Conservation (phyloP, 1,140 invertebrate genomes). For the Bombus cullumanus region DNA sequence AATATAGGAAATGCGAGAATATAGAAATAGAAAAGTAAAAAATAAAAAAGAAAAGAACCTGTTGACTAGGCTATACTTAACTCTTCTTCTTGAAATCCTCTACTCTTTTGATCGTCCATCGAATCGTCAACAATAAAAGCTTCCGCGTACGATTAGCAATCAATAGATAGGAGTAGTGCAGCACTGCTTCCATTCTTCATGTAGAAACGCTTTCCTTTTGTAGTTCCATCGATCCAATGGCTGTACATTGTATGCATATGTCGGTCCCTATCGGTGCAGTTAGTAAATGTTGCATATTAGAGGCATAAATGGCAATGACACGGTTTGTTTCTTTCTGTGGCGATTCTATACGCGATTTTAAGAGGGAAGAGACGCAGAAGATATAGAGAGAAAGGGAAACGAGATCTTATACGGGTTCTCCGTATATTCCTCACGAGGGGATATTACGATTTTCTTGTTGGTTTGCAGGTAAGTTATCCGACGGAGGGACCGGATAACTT, state of each 20-base stretch:
- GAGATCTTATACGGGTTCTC: neutral
- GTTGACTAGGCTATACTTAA: neutral
- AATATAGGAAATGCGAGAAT: neutral
- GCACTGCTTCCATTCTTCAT: neutral
- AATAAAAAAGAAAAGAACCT: neutral
- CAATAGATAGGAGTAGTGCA: neutral
- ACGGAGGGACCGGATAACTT: neutral
- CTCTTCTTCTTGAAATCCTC: neutral
- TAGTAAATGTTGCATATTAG: constrained; percentile 10
- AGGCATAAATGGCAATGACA: constrained; percentile 12
- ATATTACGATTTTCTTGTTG: constrained; percentile 5
- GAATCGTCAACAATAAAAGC: neutral
- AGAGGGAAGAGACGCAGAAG: neutral
- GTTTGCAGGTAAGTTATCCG: neutral
- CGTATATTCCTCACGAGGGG: neutral
- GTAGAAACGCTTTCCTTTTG: neutral
- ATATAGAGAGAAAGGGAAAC: neutral
- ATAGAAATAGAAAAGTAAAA: neutral
- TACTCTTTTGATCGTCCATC: neutral
- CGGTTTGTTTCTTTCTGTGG: neutral
- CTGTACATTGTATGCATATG: neutral
- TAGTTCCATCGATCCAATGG: constrained; percentile 3
- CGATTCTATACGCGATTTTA: neutral
- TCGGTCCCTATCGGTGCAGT: neutral
- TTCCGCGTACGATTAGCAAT: constrained; percentile 1